These are phyloP conservation scores for Limonius californicus DNA, from an alignment of 1,140 invertebrate genomes.

Conservation along the genomic window DNA sequence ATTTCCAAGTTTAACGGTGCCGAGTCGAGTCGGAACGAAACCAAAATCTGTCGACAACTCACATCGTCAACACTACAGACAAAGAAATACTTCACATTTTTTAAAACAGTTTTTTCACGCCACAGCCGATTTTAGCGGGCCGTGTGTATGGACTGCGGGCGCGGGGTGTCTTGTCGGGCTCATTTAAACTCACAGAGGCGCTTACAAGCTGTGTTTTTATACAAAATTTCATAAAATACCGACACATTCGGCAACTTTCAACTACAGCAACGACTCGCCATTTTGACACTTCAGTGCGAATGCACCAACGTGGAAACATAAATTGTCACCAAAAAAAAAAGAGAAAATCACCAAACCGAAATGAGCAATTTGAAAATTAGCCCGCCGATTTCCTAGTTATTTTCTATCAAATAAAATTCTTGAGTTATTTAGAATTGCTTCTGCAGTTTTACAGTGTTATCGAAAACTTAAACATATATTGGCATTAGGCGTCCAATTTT, in stretches of 20 bases:
- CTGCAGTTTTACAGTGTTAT: too few species aligned
- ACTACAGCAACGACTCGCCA: slow-evolving; percentile 22
- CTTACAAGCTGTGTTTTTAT: slow-evolving; percentile 3
- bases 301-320: too few species aligned
- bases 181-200: slow-evolving; percentile 10
- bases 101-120: slow-evolving; percentile 22
- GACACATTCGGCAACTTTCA: slow-evolving; percentile 19
- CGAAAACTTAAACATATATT: too few species aligned
- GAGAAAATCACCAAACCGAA: too few species aligned
- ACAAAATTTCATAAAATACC: slow-evolving; percentile 23
- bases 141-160: slow-evolving; percentile 5
- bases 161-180: not conserved
- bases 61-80: slow-evolving; percentile 33
- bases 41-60: slow-evolving; percentile 25
- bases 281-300: slow-evolving; percentile 16
- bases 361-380: too few species aligned
- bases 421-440: too few species aligned
- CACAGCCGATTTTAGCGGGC: slow-evolving; percentile 8
- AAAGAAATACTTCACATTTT: slow-evolving; percentile 36
- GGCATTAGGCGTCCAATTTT: too few species aligned
- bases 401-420: too few species aligned
- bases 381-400: too few species aligned
- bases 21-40: not conserved
- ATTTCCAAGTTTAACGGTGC: slow-evolving; percentile 13
- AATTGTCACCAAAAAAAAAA: too few species aligned